These are phyloP conservation scores for Bovichtus variegatus DNA, from an alignment of 2,797 vertebrate genomes.

Conservation along the genomic window DNA sequence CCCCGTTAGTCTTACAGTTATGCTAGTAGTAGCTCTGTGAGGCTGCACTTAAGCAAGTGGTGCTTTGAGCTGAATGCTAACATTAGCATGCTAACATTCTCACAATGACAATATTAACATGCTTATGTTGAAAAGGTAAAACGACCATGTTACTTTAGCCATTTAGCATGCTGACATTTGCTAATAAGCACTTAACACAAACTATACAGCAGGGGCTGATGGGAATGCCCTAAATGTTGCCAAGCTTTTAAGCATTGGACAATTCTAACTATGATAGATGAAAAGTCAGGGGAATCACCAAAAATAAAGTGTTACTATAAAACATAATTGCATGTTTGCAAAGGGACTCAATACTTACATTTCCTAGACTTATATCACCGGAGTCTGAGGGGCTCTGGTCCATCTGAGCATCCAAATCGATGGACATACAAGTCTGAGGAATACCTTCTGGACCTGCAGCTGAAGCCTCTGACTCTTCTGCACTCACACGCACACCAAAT, in stretches of 20 bases:
- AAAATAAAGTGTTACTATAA: neutral
- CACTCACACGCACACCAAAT: neutral
- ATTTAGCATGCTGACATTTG: neutral
- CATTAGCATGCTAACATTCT: neutral
- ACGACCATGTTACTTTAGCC: neutral
- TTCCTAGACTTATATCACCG: conserved; percentile 75
- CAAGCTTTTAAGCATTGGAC: neutral
- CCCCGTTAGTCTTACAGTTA: too few relatives aligned
- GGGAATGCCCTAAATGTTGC: neutral
- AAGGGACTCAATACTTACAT: conserved; percentile 60
- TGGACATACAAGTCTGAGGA: conserved; percentile 23
- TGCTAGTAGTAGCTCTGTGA: too few relatives aligned
- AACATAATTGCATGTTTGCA: neutral
- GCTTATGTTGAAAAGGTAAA: neutral
- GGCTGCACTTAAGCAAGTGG: too few relatives aligned
- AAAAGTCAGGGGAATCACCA: neutral
- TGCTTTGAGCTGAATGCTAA: neutral
- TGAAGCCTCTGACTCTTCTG: conserved; percentile 27
- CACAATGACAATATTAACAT: neutral
- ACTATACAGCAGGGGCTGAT: neutral
- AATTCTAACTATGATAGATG: neutral
- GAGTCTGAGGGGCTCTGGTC: conserved; percentile 55
- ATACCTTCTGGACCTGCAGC: conserved; percentile 29
- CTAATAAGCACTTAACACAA: neutral
- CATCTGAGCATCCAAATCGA: conserved; percentile 18